Conservation (phyloP, 2,113 vertebrate species). For the Salvelinus namaycush region DNA sequence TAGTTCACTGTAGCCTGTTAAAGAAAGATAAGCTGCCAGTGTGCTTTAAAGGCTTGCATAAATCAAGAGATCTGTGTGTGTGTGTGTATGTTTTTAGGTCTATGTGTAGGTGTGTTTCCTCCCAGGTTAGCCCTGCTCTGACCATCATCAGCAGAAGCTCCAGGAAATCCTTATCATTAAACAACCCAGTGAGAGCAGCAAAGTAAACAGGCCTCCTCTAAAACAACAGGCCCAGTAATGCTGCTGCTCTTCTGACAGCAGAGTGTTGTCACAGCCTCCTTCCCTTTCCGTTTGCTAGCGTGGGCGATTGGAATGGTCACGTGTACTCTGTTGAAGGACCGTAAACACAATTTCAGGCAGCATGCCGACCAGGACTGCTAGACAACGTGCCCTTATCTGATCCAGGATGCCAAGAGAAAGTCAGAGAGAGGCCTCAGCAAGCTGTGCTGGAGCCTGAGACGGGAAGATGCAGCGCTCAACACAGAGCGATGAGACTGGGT, state of each 20-base stretch:
- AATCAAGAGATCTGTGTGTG: not conserved
- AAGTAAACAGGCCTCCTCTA: slow-evolving; percentile 41
- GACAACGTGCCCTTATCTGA: slow-evolving; percentile 64
- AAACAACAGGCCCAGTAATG: slow-evolving; percentile 37
- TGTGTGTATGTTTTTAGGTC: no score
- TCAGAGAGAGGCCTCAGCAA: not conserved
- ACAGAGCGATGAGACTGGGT: slow-evolving; percentile 21
- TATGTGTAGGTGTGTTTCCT: not conserved
- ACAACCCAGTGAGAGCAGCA: slow-evolving; percentile 33
- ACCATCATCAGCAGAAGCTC: slow-evolving; percentile 22
- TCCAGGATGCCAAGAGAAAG: slow-evolving; percentile 35
- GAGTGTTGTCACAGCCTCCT: slow-evolving; percentile 30
- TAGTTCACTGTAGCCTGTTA: not conserved
- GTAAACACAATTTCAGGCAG: slow-evolving; percentile 66
- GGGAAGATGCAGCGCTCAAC: slow-evolving; percentile 39
- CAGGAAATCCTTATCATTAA: slow-evolving; percentile 39
- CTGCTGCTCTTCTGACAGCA: slow-evolving; percentile 55
- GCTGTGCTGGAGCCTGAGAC: slow-evolving; percentile 42
- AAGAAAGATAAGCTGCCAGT: not conserved
- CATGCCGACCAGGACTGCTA: slow-evolving; percentile 43
- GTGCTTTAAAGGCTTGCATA: not conserved
- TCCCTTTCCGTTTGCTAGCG: slow-evolving; percentile 41
- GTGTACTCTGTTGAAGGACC: not conserved
- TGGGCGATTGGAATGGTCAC: slow-evolving; percentile 50
- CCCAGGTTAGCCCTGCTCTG: not conserved